Evolutionary conservation across 2,113 vertebrate genomes (phyloP), one percentile per base, ranked within the genome.

Genomic region (Chaetorhynchus papuensis): DNA sequence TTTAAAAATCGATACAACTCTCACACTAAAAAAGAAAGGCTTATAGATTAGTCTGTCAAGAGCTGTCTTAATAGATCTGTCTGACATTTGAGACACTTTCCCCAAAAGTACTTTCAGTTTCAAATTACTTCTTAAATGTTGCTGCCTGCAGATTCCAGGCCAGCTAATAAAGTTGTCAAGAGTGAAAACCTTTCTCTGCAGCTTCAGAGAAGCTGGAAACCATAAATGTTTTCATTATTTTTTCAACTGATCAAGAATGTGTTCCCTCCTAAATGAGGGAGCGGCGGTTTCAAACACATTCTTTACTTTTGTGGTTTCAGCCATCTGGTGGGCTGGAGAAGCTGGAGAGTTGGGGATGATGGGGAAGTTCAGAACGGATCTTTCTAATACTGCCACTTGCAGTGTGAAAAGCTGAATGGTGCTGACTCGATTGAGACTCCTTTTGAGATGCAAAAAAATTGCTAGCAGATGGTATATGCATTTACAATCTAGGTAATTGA

Each of bases 1-100:
- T 95, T 97, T 87, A 90, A 93, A 97, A 97, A 97, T 97, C 96
- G 2, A 97, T 97, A 92, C 68, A 75, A 89, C 87, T 92, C 91
- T 94, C 93, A 96, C 94, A 54, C 91, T 89, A n/a, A 81, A 91
- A 90, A 92, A 87, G 80, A 74, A 86, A 35, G 60, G 56, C 60
- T 93, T 90, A 92, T 87, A 66, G 91, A 96, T 95, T 89, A 78
- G 76, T 81, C 93, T 92, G 91, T 96, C 89, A 91, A 91, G 91
- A 93, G 56, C 89, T 92, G 93, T 95, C 90, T 71, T 97, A 97
- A 94, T 95, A 97, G 95, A 92, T 63, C 68, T 89, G 61, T 81
- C 94, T 83, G 94, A 87, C 60, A 95, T 66, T 93, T 81, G 93
- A 97, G 91, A 89, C 72, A 66, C 91, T 97, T 96, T 23, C 63